Percentiles rank a stretch among this genome's conserved stretches.
phyloP scores from a whole-genome alignment of 2,888 invertebrate genomes.

The Tineola bisselliella region DNA sequence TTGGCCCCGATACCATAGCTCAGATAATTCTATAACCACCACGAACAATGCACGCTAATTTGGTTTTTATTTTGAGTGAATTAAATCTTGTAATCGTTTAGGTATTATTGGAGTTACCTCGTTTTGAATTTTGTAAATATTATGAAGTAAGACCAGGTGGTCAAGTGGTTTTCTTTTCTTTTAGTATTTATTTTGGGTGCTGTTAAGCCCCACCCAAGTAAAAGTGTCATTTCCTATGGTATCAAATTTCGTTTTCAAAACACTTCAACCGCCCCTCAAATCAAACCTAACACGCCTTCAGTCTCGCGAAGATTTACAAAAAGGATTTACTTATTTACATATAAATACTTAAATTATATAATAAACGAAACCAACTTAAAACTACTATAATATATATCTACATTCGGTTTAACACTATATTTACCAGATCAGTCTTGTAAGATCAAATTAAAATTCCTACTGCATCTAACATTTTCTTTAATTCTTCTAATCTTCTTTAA shows the following conservation, averaged over 20 bases:
- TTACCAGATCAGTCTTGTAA: too few relatives aligned
- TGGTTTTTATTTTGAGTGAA: background rate
- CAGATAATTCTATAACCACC: constrained; percentile 21
- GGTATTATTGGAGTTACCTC: background rate
- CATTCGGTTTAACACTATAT: too few relatives aligned
- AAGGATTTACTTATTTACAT: too few relatives aligned
- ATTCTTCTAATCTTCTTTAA: too few relatives aligned
- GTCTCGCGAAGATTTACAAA: too few relatives aligned
- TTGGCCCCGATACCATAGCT: constrained; percentile 33
- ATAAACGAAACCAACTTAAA: too few relatives aligned
- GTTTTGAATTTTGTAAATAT: background rate
- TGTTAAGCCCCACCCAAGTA: constrained; percentile 17
- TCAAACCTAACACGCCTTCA: too few relatives aligned
- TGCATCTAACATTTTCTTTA: too few relatives aligned
- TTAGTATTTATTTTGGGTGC: constrained; percentile 27
- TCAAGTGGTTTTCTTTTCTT: constrained; percentile 34
- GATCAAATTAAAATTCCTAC: too few relatives aligned
- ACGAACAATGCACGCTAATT: background rate
- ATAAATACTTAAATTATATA: too few relatives aligned
- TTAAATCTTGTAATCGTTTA: background rate
- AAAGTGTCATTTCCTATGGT: background rate
- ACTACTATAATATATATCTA: too few relatives aligned
- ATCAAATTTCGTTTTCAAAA: background rate
- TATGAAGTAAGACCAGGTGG: constrained; percentile 30
- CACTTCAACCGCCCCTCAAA: too few relatives aligned